Base-by-base conservation (phyloP, 1,140 invertebrate genomes). In the Pentalonia nigronervosa region DNA sequence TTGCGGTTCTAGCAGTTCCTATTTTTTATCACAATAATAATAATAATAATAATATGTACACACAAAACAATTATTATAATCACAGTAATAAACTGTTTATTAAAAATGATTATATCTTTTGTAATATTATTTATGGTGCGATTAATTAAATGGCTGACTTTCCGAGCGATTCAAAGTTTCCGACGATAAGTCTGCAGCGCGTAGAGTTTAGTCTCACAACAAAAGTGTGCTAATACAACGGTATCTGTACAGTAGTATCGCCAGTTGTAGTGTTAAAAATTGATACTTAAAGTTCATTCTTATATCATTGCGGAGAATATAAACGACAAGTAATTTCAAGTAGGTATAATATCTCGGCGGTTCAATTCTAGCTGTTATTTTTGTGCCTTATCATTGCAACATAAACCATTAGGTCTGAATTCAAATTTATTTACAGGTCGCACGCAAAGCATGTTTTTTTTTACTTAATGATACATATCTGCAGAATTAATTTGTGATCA, bases 361-460 rank as follows among this genome's bases (percentile, higher is more conserved):
- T 48, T 48, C 50, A 87, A 50, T 87, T 48, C n/a, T n/a, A 6
- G 7, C 9, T 8, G 30, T 47, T 48, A 87, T n/a, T 48, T 87
- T 87, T n/a, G 45, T n/a, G 45, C 36, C 45, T 87, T 87, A 87
- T 87, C 86, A 47, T 87, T 20, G 45, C 45, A n/a, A 87, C 45
- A n/a, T 87, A 48, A 87, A n/a, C 47, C 86, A 87, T 87, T 87
- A 87, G n/a, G 86, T 87, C n/a, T 87, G 30, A 48, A 87, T 48
- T 50, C 20, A 87, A 48, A 87, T 87, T 47, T 84, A 84, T 47
- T n/a, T 50, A 87, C 45, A 11, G 45, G 25, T 41, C 84, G 23
- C 84, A 86, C 41, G 84, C 36, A 36, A 84, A 84, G 83, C 83
- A 25, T 47, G 84, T n/a, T 87, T 86, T 25, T 45, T 47, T 86